A percentile compares a stretch with the other conserved stretches of the same genome.
phyloP scores from a whole-genome alignment of 2,113 vertebrate genomes.

The Lophotis ruficrista region DNA sequence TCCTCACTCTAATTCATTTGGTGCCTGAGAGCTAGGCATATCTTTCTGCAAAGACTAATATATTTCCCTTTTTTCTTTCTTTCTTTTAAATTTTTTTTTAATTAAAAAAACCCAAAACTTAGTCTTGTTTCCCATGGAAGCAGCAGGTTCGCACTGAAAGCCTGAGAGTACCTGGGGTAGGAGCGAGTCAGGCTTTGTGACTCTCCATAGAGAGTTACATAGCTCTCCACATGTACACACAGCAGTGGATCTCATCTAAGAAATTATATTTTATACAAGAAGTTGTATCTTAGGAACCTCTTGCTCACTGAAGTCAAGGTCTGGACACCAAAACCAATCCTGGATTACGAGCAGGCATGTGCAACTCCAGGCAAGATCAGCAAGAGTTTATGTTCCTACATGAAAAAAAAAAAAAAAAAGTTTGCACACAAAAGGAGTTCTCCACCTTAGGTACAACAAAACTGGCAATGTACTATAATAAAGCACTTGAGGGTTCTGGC shows the following conservation, averaged over 20 bases:
- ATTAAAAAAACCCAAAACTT: neutral
- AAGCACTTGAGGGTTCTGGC: constrained; percentile 52
- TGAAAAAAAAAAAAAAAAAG: neutral
- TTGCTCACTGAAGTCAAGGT: neutral
- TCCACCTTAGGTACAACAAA: constrained; percentile 2
- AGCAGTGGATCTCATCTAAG: neutral
- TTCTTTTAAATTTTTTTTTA: too few relatives aligned
- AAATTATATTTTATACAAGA: neutral
- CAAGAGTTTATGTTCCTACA: neutral
- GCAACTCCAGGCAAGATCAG: neutral
- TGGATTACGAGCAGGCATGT: neutral
- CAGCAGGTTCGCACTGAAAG: neutral
- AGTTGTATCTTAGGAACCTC: neutral
- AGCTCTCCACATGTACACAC: neutral
- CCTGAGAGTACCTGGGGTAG: neutral
- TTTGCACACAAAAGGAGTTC: neutral
- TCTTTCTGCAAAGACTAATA: neutral
- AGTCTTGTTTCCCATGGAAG: neutral
- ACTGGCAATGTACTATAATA: constrained; percentile 5
- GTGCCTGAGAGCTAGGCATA: neutral
- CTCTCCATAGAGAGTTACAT: neutral
- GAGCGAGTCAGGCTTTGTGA: neutral
- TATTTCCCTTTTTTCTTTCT: neutral
- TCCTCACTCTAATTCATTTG: neutral
- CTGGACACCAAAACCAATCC: neutral